phyloP scores from a whole-genome alignment of 2,888 invertebrate species.

The Notocelia uddmanniana region DNA sequence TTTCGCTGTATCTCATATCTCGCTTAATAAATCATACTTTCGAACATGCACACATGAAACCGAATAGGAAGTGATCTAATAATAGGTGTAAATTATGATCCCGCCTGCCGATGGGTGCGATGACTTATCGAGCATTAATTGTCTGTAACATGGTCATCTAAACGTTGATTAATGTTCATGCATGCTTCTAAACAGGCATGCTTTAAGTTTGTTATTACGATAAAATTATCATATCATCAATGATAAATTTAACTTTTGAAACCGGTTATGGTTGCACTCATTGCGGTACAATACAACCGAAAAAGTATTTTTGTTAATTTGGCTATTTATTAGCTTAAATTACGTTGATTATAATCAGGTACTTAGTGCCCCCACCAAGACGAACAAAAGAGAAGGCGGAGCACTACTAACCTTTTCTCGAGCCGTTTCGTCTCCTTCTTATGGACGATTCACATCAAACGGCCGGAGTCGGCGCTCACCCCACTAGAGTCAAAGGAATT shows the following conservation, averaged over 20 bases:
- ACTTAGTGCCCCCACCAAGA: too few species aligned
- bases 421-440: too few species aligned
- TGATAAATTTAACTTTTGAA: neutral
- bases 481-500: too few species aligned
- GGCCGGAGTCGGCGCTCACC: too few species aligned
- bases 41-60: slow-evolving; percentile 45
- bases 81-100: slow-evolving; percentile 60
- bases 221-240: slow-evolving; percentile 5
- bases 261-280: too few species aligned
- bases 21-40: slow-evolving; percentile 40
- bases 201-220: slow-evolving; percentile 24
- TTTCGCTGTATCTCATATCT: slow-evolving; percentile 31
- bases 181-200: slow-evolving; percentile 43
- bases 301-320: too few species aligned
- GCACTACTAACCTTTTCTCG: too few species aligned
- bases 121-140: slow-evolving; percentile 70
- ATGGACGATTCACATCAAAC: too few species aligned
- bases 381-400: too few species aligned
- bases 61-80: slow-evolving; percentile 46
- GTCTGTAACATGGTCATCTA: slow-evolving; percentile 62
- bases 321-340: too few species aligned
- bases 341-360: too few species aligned
- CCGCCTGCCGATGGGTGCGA: slow-evolving; percentile 53
- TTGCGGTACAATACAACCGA: too few species aligned
- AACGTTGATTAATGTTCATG: slow-evolving; percentile 61